A percentile compares a stretch with the other conserved stretches of the same genome.
Conservation (phyloP, 2,113 vertebrate genomes). For the Aramus guarauna region DNA sequence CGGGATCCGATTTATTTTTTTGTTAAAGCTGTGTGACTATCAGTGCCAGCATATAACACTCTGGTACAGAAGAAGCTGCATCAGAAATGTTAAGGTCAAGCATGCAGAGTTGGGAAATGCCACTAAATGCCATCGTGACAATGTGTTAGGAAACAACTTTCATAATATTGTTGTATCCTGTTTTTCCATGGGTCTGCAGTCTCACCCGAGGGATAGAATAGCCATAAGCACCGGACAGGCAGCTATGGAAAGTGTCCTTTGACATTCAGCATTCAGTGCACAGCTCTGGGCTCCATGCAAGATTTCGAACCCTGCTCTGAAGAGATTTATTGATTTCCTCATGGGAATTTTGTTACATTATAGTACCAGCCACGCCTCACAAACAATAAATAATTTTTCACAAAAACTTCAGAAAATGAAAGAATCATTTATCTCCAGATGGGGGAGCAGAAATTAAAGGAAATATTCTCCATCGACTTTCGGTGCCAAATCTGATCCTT, state of each 20-base stretch:
- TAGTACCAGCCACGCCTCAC: neutral
- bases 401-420: neutral
- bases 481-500: neutral
- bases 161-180: neutral
- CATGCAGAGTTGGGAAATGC: neutral
- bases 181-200: neutral
- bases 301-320: neutral
- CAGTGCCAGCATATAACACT: neutral
- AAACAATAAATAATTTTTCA: neutral
- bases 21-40: neutral
- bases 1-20: neutral
- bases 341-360: neutral
- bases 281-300: neutral
- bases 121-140: neutral
- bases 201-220: neutral
- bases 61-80: neutral
- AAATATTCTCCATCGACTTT: neutral
- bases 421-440: neutral
- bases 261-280: neutral
- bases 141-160: neutral
- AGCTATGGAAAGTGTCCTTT: neutral
- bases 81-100: neutral
- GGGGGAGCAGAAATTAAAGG: neutral
- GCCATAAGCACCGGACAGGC: neutral
- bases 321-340: neutral